A percentile compares a stretch with the other conserved stretches of the same genome.
phyloP scores from a whole-genome alignment of 2,113 vertebrate genomes.

The Engraulis encrasicolus region DNA sequence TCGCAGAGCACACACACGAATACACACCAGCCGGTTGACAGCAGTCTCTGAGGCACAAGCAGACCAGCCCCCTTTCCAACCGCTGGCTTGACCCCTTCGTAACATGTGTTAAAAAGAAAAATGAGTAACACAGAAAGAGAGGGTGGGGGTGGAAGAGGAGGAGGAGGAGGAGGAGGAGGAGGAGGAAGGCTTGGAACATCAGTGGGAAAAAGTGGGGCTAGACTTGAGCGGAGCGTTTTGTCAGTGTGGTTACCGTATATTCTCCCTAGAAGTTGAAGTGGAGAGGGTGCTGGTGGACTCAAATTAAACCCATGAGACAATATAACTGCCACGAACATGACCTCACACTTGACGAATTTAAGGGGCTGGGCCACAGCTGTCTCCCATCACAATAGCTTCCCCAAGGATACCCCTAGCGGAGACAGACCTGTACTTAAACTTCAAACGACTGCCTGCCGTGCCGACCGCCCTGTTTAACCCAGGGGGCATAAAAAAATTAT shows the following conservation, averaged over 20 bases:
- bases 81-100: constrained; percentile 68
- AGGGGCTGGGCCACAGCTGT: constrained; percentile 77
- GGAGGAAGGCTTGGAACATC: constrained; percentile 60
- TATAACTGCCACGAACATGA: constrained; percentile 75
- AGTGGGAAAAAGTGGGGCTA: constrained; percentile 67
- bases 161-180: constrained; percentile 9
- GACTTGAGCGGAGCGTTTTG: constrained; percentile 63
- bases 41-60: constrained; percentile 27
- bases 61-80: constrained; percentile 48
- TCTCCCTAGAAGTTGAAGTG: constrained; percentile 48
- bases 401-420: constrained; percentile 29
- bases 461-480: constrained; percentile 6
- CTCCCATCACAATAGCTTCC: constrained; percentile 27
- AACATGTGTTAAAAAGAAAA: constrained; percentile 60
- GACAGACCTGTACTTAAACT: not conserved
- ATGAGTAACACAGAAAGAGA: constrained; percentile 35
- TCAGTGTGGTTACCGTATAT: constrained; percentile 50
- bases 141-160: constrained; percentile 30
- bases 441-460: not conserved
- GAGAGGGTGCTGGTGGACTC: constrained; percentile 32
- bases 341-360: constrained; percentile 80
- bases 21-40: not conserved
- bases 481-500: not conserved
- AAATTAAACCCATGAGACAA: constrained; percentile 62
- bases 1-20: no score